Base-by-base conservation (phyloP, 2,113 vertebrate genomes). In the Pampusana beccarii region DNA sequence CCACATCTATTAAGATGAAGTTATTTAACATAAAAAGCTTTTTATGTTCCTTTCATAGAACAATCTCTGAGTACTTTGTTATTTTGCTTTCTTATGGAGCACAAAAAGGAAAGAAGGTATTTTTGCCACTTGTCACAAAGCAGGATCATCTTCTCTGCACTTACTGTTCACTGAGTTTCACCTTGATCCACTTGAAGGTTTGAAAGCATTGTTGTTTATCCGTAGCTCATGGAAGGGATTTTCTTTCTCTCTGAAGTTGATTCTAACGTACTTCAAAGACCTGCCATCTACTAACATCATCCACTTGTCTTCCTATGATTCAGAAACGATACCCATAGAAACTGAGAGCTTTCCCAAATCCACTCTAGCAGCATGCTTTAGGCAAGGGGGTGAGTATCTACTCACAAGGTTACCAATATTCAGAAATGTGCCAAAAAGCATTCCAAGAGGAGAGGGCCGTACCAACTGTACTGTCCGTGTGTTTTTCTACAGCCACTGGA, bases 201-300 rank as follows among this genome's bases (percentile, higher is more conserved):
- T 89, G 90, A 94, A 94, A 96, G 92, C 70, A 72, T 56, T 94
- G 78, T 69, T 96, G 88, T 96, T 96, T 95, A 93, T 89, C 93
- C 82, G 77, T 51, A 92, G 86, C 78, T 93, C 91, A 90, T 19
- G 50, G 86, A 96, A 88, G 65, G 86, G 91, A 96, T 97, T 95
- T 96, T 95, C 75, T 87, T 93, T 91, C 90, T 72, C 82, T 90
- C 80, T 96, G 92, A 96, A 92, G 95, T 23, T 67, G 65, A 86
- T 75, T 89, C 77, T 75, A 93, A 91, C 0, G 2, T 66, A 96
- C 86, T 96, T 96, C 93, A 96, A 94, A 95, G 88, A 86, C 69
- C 58, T 95, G 80, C 65, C 3, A 0, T 74, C 77, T 93, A 65
- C 86, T 89, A 91, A 81, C 48, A 92, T 84, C 90, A 93, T 54